A percentile compares a stretch with the other conserved stretches of the same genome.
These are phyloP conservation scores for Penaeus chinensis DNA, from an alignment of 1,140 invertebrate genomes.

Conservation along the genomic window DNA sequence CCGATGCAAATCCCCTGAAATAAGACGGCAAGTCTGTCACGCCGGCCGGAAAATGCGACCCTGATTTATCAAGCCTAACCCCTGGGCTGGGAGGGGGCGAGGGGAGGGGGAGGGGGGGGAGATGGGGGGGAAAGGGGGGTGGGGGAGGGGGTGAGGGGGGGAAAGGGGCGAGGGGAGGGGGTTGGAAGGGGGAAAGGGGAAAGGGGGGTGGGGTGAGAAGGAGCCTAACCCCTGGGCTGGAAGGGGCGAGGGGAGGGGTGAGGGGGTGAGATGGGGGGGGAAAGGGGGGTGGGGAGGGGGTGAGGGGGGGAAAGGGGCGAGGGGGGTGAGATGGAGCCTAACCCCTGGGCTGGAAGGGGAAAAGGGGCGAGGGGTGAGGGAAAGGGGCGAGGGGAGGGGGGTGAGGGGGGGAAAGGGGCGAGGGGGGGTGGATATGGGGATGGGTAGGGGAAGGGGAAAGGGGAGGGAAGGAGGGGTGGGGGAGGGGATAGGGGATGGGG, in stretches of 20 bases:
- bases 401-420: background rate
- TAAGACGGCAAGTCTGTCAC: slow-evolving; percentile 50
- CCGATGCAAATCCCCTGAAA: slow-evolving; percentile 58
- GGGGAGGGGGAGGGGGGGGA: background rate
- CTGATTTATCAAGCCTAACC: slow-evolving; percentile 51
- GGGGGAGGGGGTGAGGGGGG: background rate
- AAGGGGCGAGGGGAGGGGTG: background rate
- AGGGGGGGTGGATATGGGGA: background rate
- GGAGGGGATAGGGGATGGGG: background rate
- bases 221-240: too few relatives aligned
- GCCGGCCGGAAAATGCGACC: slow-evolving; percentile 49
- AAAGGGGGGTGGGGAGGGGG: background rate
- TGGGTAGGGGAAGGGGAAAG: background rate
- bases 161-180: background rate
- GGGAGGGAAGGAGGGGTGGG: background rate
- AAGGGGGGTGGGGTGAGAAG: background rate
- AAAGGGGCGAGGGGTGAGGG: background rate
- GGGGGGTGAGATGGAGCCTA: background rate
- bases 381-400: background rate
- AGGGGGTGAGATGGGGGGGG: background rate
- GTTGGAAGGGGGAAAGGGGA: background rate
- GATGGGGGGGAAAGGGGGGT: background rate
- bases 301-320: background rate
- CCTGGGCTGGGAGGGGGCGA: background rate
- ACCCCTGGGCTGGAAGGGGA: too few relatives aligned